Evolutionary conservation across 2,888 invertebrate species (phyloP).

Genomic region (Polydesmus complanatus): DNA sequence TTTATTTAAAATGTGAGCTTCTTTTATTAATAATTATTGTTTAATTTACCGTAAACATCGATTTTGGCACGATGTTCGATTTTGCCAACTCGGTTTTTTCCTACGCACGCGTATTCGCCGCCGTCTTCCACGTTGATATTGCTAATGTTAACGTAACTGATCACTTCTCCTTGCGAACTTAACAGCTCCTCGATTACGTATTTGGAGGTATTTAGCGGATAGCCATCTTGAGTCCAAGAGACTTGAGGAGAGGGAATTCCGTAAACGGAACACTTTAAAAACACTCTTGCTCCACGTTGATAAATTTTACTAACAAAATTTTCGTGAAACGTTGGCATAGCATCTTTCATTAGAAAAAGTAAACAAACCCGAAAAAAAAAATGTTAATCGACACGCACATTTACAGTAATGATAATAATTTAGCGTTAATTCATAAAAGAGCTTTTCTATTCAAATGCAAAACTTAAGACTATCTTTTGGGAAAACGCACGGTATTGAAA

Average conservation of each 20-base stretch:
- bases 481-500: no score
- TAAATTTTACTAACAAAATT: constrained; percentile 26
- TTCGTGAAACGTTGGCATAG: constrained; percentile 27
- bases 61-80: constrained; percentile 57
- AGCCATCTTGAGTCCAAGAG: constrained; percentile 27
- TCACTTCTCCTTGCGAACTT: constrained; percentile 39
- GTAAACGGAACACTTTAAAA: constrained; percentile 30
- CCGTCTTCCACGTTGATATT: constrained; percentile 65
- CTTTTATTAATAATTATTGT: neutral
- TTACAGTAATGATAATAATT: neutral
- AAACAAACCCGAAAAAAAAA: no score
- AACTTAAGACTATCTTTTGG: no score
- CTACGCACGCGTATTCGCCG: constrained; percentile 62
- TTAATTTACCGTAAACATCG: constrained; percentile 54
- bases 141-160: constrained; percentile 66
- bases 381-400: neutral
- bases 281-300: constrained; percentile 27
- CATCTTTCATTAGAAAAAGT: no score
- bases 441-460: no score
- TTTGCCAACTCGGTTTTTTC: constrained; percentile 59
- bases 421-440: neutral
- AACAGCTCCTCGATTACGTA: constrained; percentile 24
- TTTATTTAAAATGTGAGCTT: neutral
- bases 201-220: constrained; percentile 21
- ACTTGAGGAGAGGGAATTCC: constrained; percentile 32